A percentile compares a stretch with the other conserved stretches of the same genome.
phyloP scores from a whole-genome alignment of 2,797 vertebrate genomes.

The Micromesistius poutassou region DNA sequence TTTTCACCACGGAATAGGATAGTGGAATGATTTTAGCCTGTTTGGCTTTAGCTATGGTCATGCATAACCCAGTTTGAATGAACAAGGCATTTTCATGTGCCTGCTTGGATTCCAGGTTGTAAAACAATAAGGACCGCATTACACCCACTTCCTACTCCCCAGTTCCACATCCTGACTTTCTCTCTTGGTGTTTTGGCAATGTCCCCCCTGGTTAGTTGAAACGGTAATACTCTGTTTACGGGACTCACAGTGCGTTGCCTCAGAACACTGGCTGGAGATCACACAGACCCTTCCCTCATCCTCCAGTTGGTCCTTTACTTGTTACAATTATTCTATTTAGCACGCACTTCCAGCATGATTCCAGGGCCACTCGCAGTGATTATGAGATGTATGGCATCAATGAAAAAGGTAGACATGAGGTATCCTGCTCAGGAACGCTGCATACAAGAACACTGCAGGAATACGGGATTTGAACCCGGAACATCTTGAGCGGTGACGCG shows the following conservation, averaged over 20 bases:
- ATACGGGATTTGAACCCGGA: not conserved
- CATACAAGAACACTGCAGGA: not conserved
- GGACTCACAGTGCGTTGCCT: conserved; percentile 38
- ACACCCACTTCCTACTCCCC: conserved; percentile 55
- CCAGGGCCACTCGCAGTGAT: not conserved
- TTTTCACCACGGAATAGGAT: conserved; percentile 29
- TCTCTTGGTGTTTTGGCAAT: conserved; percentile 55
- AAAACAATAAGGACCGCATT: conserved; percentile 67
- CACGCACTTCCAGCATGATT: not conserved
- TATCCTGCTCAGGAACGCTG: not conserved
- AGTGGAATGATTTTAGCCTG: conserved; percentile 20
- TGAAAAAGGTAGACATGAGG: not conserved
- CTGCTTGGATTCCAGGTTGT: conserved; percentile 65
- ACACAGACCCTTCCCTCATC: conserved; percentile 35
- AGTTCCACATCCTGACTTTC: conserved; percentile 69
- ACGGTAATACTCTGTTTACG: conserved; percentile 31
- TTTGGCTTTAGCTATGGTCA: conserved; percentile 46
- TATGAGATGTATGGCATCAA: not conserved
- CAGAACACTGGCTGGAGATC: conserved; percentile 41
- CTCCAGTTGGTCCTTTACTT: conserved; percentile 38
- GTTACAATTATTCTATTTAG: not conserved
- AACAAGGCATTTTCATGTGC: conserved; percentile 55
- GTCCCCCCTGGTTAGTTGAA: conserved; percentile 47
- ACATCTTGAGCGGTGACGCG: not conserved
- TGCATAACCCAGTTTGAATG: conserved; percentile 45